These are phyloP conservation scores for Tachina grossa DNA, from an alignment of 2,888 invertebrate genomes.

Conservation along the genomic window DNA sequence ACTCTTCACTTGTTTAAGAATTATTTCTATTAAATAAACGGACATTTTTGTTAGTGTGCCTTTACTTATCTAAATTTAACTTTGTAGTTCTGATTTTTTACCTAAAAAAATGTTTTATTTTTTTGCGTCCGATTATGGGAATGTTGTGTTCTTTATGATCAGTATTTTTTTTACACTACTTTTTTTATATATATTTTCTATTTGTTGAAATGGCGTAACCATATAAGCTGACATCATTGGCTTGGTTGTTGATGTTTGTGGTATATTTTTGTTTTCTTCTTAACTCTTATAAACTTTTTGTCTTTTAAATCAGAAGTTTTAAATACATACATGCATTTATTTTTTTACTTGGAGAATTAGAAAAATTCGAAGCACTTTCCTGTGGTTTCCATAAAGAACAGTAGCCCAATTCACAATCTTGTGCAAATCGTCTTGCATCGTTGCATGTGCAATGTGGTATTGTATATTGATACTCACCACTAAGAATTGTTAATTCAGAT, in stretches of 20 bases:
- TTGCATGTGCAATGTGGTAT: too few species aligned
- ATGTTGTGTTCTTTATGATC: slow-evolving; percentile 27
- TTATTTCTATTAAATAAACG: background rate
- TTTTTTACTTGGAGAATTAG: too few species aligned
- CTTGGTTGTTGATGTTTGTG: slow-evolving; percentile 3
- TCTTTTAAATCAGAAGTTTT: background rate
- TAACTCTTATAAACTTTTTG: background rate
- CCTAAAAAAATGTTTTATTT: slow-evolving; percentile 10
- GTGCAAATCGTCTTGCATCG: too few species aligned
- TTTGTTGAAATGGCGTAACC: slow-evolving; percentile 13
- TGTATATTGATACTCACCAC: too few species aligned
- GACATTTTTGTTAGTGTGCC: background rate
- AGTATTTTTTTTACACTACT: slow-evolving; percentile 4
- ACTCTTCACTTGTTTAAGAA: background rate
- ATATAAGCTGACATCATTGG: slow-evolving; percentile 51
- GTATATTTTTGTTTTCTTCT: background rate
- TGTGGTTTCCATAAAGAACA: too few species aligned
- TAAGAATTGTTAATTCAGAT: too few species aligned
- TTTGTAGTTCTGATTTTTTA: slow-evolving; percentile 54
- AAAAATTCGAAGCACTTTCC: too few species aligned
- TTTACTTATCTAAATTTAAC: slow-evolving; percentile 21
- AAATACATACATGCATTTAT: too few species aligned
- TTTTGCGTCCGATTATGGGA: slow-evolving; percentile 1
- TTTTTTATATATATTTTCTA: background rate
- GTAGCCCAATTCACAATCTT: too few species aligned